phyloP scores from a whole-genome alignment of 2,888 invertebrate species.

The Euplexia lucipara region DNA sequence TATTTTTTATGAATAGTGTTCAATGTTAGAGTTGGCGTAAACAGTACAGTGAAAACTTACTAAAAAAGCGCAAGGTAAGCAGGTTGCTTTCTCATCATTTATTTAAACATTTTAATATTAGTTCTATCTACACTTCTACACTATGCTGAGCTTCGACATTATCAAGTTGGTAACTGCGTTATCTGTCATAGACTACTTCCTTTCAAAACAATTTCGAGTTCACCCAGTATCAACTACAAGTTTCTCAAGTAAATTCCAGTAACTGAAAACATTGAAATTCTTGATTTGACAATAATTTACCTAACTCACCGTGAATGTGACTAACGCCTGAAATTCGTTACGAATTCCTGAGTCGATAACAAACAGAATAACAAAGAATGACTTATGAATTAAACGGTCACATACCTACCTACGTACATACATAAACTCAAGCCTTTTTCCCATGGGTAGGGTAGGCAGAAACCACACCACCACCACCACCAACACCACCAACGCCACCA shows the following conservation, averaged over 20 bases:
- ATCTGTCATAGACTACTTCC: slow-evolving; percentile 31
- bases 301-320: slow-evolving; percentile 42
- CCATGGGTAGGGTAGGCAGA: too few species aligned
- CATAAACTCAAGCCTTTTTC: too few species aligned
- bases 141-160: neutral
- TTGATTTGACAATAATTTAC: slow-evolving; percentile 16
- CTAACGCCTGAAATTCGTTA: slow-evolving; percentile 52
- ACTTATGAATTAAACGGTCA: slow-evolving; percentile 9
- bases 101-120: neutral
- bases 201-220: slow-evolving; percentile 34
- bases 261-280: neutral
- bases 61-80: neutral
- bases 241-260: neutral
- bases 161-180: slow-evolving; percentile 22
- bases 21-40: too few species aligned
- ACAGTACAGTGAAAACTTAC: neutral
- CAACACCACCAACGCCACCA: too few species aligned
- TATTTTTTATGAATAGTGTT: too few species aligned
- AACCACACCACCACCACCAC: too few species aligned
- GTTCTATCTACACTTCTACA: neutral
- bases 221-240: neutral
- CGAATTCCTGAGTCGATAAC: slow-evolving; percentile 55
- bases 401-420: too few species aligned
- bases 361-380: slow-evolving; percentile 5
- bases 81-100: neutral